Base-by-base conservation (phyloP, 2,797 vertebrate species). In the Acanthurus tractus region DNA sequence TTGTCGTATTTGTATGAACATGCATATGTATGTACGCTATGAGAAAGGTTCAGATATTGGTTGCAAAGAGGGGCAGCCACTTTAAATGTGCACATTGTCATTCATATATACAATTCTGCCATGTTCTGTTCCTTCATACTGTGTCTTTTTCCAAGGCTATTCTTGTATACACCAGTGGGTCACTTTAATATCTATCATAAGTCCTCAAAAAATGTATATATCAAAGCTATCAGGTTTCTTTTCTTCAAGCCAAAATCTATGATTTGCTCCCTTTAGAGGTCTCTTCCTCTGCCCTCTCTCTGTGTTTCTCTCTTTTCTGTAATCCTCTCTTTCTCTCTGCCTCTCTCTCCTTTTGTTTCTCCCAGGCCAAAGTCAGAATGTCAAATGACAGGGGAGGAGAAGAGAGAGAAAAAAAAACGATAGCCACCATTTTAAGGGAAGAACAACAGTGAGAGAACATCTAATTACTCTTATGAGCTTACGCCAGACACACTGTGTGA, bases 381-480 rank as follows among this genome's bases (percentile, higher is more conserved):
- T 88, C 80, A 86, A 87, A 88, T 74, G 63, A 78, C 49, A 63
- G 65, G 78, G 55, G 68, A 85, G 74, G 57, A 81, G 81, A 83
- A 29, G 49, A 75, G 6, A 71, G 79, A 22, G 49, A 75, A 71
- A 80, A 23, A 65, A 63, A 85, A 79, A 83, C 45, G 13, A 84
- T 67, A 63, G 71, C 67, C 57, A 74, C 75, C 66, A 70, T 90
- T 83, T 82, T 79, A 74, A 77, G 48, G 59, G 54, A 70, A 77
- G 76, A 88, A 78, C 81, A 82, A 83, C 79, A 70, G 66, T 52
- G 61, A 55, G 67, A 77, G 79, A 80, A 84, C 79, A 85, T 88
- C 73, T 86, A 90, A 90, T 92, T 87, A 89, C 85, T 78, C 78
- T 76, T 85, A 84, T 78, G 75, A 88, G 86, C 74, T 84, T 78